Conservation (phyloP, 1,140 invertebrate genomes). For the Eriosoma lanigerum region DNA sequence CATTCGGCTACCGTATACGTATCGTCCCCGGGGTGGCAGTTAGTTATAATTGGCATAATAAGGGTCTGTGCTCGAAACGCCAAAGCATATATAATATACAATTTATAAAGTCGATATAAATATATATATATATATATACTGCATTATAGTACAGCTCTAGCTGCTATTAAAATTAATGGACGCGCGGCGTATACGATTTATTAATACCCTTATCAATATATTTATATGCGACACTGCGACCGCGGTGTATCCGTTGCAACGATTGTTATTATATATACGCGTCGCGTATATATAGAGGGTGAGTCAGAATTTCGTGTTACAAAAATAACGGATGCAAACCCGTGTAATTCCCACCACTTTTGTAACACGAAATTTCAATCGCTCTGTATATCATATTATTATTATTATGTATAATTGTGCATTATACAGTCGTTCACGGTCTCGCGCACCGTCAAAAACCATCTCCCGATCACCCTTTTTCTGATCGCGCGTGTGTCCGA, state of each 20-base stretch:
- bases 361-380: no score
- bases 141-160: background rate
- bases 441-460: background rate
- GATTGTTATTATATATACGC: no score
- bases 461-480: background rate
- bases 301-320: no score
- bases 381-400: no score
- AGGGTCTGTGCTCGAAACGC: constrained; percentile 5
- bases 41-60: constrained; percentile 51
- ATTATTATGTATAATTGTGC: no score
- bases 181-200: background rate
- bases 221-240: background rate
- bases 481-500: background rate
- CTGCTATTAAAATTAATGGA: constrained; percentile 24
- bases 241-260: background rate
- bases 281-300: no score
- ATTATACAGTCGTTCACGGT: background rate
- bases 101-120: constrained; percentile 26
- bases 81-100: background rate
- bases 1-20: no score
- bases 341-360: no score
- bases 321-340: no score
- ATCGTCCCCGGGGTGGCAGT: constrained; percentile 44
- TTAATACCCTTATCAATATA: background rate
- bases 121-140: background rate